Base-by-base conservation (phyloP, 1,140 invertebrate genomes). In the Drosophila aff. region DNA sequence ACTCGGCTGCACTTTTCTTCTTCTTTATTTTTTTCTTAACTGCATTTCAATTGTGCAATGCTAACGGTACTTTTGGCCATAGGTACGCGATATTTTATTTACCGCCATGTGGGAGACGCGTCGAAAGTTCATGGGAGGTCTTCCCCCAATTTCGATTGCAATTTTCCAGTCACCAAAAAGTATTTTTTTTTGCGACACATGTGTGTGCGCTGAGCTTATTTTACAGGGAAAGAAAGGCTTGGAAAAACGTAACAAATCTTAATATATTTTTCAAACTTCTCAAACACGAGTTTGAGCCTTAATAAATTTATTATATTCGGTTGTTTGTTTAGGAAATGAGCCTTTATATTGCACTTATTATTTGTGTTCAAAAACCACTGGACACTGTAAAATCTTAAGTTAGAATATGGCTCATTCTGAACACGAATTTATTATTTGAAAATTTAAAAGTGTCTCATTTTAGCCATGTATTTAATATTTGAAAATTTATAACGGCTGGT, bases 41-140 rank as follows among this genome's bases (percentile, higher is more conserved):
- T 83, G 85, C 78, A 89, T 87, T 83, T 87, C 84, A 89, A 89
- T 87, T 89, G 83, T 89, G 84, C 83, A 83, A 83, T 62, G 84
- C 80, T 82, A 87, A 87, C 83, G 83, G 83, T 83, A 89, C 44
- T 58, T 57, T 57, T 64, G 81, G 64, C 81, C 67, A 84, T 66
- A 72, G 64, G 66, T 64, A 69, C 79, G 36, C 41, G 67, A 33
- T 49, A 64, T 53, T 65, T 76, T 60, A 67, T 67, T 71, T 53
- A 28, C 21, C 63, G 36, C 28, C 47, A 57, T 81, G 78, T 87
- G 72, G 72, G 79, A 82, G 79, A 65, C 67, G 82, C 72, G 76
- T 76, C 47, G 59, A 72, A 76, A 83, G 80, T 75, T 89, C 83
- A 89, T 87, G 83, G 83, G 84, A 78, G 83, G 84, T 83, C 79